A percentile compares a stretch with the other conserved stretches of the same genome.
Evolutionary conservation across 2,113 vertebrate species (phyloP).

Genomic region (Hyaena hyaena): DNA sequence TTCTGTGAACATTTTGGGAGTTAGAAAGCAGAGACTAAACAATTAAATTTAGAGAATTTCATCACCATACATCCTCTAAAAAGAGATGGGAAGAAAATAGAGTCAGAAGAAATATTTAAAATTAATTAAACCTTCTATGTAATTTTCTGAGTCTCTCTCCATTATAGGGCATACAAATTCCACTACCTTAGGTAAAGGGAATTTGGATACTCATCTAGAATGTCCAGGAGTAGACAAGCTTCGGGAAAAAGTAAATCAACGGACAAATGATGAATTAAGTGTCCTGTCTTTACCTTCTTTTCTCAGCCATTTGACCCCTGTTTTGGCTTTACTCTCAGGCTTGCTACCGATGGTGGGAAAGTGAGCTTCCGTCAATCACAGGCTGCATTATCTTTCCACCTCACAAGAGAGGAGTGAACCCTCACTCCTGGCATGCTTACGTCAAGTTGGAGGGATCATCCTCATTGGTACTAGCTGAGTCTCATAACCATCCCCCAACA

Average conservation of each 20-base stretch:
- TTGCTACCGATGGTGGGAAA: not conserved
- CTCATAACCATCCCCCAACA: not conserved
- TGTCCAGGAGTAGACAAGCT: not conserved
- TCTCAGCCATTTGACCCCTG: not conserved
- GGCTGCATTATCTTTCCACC: not conserved
- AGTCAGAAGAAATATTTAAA: conserved; percentile 55
- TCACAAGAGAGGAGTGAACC: not conserved
- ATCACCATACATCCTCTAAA: conserved; percentile 39
- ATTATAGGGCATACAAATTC: not conserved
- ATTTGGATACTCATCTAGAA: not conserved
- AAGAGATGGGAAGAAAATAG: conserved; percentile 12
- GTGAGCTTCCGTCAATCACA: not conserved
- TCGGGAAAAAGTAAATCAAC: not conserved
- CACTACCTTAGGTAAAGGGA: not conserved
- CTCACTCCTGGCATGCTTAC: not conserved
- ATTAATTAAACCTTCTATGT: conserved; percentile 34
- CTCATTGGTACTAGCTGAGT: not conserved
- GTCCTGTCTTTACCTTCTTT: not conserved
- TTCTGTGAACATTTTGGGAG: conserved; percentile 54
- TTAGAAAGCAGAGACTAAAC: conserved; percentile 64
- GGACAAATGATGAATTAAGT: not conserved
- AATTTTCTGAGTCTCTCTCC: not conserved
- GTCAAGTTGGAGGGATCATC: not conserved
- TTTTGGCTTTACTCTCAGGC: not conserved
- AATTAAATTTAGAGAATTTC: conserved; percentile 64